Evolutionary conservation across 2,797 vertebrate genomes (phyloP), one percentile per base, ranked within the genome.

Genomic region (Lithobates pipiens): DNA sequence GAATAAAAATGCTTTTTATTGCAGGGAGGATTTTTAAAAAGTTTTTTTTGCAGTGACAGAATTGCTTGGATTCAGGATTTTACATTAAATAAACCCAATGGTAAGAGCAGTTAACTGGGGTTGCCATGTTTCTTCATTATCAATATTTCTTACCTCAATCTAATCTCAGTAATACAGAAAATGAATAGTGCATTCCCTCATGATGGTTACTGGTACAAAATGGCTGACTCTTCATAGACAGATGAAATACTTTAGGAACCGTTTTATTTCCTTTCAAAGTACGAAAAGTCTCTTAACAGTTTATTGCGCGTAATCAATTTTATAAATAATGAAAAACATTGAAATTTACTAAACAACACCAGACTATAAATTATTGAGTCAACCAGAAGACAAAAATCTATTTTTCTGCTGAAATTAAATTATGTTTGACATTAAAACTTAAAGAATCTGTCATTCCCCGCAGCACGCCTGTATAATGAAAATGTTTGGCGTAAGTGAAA

Each of bases 351-450:
- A 75, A 69, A 80, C 54, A 36, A 25, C 54, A 50, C 32, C 76
- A 74, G 25, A 74, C 57, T 54, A 36, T 67, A 85, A 79, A 85
- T 80, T 73, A 85, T 85, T 36, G 27, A 80, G 77, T 79, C 44
- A 39, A 80, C 11, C 70, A 68, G 71, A 78, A 74, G 68, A 85
- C 70, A 61, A 84, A 82, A 83, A 76, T 83, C 82, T 76, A 83
- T 83, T 76, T 61, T 77, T 77, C 44, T 5, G 29, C 63, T 76
- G 63, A 76, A 83, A 76, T 79, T 85, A 65, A 85, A 65, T 69
- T 76, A 85, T 46, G 76, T 44, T 85, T 78, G 67, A 78, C 76
- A 84, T 78, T 84, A 79, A 79, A 73, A 85, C 44, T 68, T 44
- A 54, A 79, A 74, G 67, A 54, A 80, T 80, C 70, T 74, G 54